phyloP scores from a whole-genome alignment of 2,113 vertebrate genomes.

The Pyxicephalus adspersus region DNA sequence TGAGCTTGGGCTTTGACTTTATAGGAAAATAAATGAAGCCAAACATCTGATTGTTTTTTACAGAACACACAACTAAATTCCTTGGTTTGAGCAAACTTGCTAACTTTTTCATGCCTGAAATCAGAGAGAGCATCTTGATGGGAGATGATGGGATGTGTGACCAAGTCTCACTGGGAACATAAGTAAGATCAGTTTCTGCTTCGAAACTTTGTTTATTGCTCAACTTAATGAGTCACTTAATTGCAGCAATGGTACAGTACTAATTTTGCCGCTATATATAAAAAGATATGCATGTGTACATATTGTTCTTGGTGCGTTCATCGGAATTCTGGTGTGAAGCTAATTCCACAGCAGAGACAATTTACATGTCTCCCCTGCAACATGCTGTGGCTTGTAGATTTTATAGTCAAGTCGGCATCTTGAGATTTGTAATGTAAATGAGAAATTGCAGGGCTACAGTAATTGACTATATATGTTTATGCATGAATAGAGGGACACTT shows the following conservation, averaged over 20 bases:
- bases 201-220: too few relatives aligned
- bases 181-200: too few relatives aligned
- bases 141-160: too few relatives aligned
- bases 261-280: conserved; percentile 7
- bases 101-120: too few relatives aligned
- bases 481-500: conserved; percentile 22
- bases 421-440: conserved; percentile 38
- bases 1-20: too few relatives aligned
- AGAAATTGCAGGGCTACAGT: conserved; percentile 13
- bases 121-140: too few relatives aligned
- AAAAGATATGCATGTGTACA: conserved; percentile 7
- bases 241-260: neutral
- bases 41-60: too few relatives aligned
- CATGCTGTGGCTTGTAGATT: conserved; percentile 39
- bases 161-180: too few relatives aligned
- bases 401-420: conserved; percentile 28
- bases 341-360: conserved; percentile 20
- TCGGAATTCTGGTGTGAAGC: conserved; percentile 3
- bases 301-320: neutral
- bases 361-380: conserved; percentile 28
- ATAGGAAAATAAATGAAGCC: too few relatives aligned
- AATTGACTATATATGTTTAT: conserved; percentile 31
- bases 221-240: too few relatives aligned
- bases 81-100: too few relatives aligned
- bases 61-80: too few relatives aligned